phyloP scores from a whole-genome alignment of 2,888 invertebrate species.

The Nudaria mundana region DNA sequence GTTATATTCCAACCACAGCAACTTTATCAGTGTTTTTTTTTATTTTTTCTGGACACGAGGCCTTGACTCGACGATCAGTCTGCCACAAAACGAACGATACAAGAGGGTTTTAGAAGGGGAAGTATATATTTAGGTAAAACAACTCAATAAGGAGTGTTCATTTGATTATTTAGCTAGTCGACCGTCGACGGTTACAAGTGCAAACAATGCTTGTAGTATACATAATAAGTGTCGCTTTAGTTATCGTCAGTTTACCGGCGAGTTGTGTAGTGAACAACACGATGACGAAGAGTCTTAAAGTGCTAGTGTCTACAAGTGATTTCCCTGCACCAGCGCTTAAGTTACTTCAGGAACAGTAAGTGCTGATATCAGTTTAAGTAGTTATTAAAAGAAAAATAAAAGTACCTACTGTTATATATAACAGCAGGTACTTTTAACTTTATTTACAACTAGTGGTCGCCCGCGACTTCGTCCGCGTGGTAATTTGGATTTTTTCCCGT shows the following conservation, averaged over 20 bases:
- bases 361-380: too few relatives aligned
- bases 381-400: too few relatives aligned
- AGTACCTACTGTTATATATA: too few relatives aligned
- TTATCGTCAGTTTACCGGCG: constrained; percentile 33
- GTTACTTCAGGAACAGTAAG: constrained; percentile 84
- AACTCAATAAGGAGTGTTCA: too few relatives aligned
- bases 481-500: too few relatives aligned
- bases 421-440: too few relatives aligned
- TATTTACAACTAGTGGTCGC: too few relatives aligned
- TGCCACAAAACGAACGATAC: constrained; percentile 22
- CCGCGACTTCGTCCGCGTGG: too few relatives aligned
- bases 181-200: constrained; percentile 13
- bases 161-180: too few relatives aligned
- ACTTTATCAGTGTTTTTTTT: constrained; percentile 13
- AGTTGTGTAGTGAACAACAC: constrained; percentile 35
- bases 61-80: constrained; percentile 23
- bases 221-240: constrained; percentile 28
- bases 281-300: constrained; percentile 78
- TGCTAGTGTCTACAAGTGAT: constrained; percentile 87
- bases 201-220: constrained; percentile 31
- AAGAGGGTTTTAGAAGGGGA: too few relatives aligned
- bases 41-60: constrained; percentile 29
- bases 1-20: constrained; percentile 2
- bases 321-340: constrained; percentile 84
- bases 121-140: too few relatives aligned